phyloP scores from a whole-genome alignment of 2,888 invertebrate species.

The Agonopterix subpropinquella region DNA sequence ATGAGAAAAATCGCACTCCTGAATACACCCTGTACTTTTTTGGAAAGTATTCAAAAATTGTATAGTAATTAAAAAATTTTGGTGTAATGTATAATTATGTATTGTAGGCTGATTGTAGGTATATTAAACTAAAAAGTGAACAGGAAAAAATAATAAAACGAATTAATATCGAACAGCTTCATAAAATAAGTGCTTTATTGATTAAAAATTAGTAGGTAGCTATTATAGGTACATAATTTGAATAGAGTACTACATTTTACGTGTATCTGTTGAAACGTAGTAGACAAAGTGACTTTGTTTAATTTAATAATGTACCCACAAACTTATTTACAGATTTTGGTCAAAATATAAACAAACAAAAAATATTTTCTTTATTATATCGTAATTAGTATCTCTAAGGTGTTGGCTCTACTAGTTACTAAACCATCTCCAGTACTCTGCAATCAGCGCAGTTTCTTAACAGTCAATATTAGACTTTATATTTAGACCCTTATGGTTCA shows the following conservation, averaged over 20 bases:
- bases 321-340: slow-evolving; percentile 43
- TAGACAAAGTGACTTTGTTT: background rate
- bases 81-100: too few species aligned
- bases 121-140: too few species aligned
- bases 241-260: slow-evolving; percentile 38
- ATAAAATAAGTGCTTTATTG: slow-evolving; percentile 74
- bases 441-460: too few species aligned
- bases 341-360: slow-evolving; percentile 18
- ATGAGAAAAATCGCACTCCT: too few species aligned
- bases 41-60: too few species aligned
- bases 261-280: slow-evolving; percentile 35
- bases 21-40: too few species aligned
- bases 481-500: too few species aligned
- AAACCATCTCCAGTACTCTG: too few species aligned
- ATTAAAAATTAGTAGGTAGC: slow-evolving; percentile 58
- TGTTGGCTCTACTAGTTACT: too few species aligned
- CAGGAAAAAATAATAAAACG: slow-evolving; percentile 27
- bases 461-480: too few species aligned
- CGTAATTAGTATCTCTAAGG: background rate
- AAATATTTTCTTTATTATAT: slow-evolving; percentile 14
- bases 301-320: slow-evolving; percentile 21
- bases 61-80: too few species aligned
- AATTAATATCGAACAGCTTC: slow-evolving; percentile 42
- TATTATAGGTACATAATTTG: slow-evolving; percentile 44
- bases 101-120: too few species aligned